Conservation (phyloP, 2,888 invertebrate species). For the Pteria penguin region DNA sequence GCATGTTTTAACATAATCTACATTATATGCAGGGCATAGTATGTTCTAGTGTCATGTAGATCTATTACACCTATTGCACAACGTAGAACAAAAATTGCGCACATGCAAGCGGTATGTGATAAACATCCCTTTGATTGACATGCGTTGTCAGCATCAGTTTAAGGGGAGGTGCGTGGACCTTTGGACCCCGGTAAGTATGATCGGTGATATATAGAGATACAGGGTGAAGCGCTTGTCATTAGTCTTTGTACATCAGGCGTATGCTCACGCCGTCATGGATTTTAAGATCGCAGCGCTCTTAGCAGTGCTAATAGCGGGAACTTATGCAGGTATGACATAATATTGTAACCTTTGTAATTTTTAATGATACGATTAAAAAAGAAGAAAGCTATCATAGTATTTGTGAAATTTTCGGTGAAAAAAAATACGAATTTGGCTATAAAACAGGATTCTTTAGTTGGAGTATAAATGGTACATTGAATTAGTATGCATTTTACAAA, state of each 20-base stretch:
- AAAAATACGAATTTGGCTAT: too few species aligned
- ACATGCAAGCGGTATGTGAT: too few species aligned
- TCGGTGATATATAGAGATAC: conserved; percentile 20
- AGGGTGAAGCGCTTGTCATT: neutral
- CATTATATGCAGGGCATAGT: too few species aligned
- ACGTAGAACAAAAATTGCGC: too few species aligned
- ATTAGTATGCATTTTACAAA: neutral
- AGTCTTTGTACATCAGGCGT: too few species aligned
- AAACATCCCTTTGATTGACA: conserved; percentile 17
- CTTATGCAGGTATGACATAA: conserved; percentile 18
- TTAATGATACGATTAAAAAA: too few species aligned
- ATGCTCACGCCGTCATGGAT: conserved; percentile 35
- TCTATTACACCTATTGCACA: too few species aligned
- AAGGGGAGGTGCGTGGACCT: conserved; percentile 14
- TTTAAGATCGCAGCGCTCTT: conserved; percentile 27
- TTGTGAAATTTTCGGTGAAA: too few species aligned
- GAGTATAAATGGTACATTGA: neutral
- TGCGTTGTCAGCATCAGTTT: neutral
- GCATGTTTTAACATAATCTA: too few species aligned
- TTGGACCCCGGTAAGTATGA: conserved; percentile 21
- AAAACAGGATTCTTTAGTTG: neutral
- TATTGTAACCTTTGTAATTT: neutral
- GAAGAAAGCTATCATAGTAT: too few species aligned
- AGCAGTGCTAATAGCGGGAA: conserved; percentile 39
- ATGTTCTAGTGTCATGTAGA: too few species aligned